These are phyloP conservation scores for Brassicogethes aeneus DNA, from an alignment of 2,888 invertebrate genomes.

Conservation along the genomic window DNA sequence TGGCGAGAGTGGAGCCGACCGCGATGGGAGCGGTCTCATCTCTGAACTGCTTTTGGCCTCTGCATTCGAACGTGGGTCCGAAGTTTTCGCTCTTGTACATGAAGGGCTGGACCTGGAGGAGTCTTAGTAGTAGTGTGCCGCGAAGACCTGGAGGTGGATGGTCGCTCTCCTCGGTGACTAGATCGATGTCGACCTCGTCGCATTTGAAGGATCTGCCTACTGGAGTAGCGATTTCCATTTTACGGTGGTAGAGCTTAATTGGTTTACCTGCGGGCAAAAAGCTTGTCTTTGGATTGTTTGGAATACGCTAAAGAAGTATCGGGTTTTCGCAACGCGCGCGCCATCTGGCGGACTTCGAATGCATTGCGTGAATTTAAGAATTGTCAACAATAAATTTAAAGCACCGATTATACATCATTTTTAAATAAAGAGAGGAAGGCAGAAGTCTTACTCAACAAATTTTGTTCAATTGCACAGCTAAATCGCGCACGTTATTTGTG, in stretches of 20 bases:
- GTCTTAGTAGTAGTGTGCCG: slow-evolving; percentile 32
- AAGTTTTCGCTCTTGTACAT: slow-evolving; percentile 74
- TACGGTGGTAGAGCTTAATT: slow-evolving; percentile 38
- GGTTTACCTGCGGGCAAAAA: slow-evolving; percentile 24
- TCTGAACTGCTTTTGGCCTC: slow-evolving; percentile 46
- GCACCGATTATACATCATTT: too few species aligned
- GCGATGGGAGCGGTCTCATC: slow-evolving; percentile 81
- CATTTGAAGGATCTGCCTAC: slow-evolving; percentile 80
- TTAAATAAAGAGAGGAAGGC: too few species aligned
- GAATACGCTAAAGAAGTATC: too few species aligned
- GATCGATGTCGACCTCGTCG: slow-evolving; percentile 56
- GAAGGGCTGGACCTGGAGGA: slow-evolving; percentile 64
- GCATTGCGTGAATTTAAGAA: too few species aligned
- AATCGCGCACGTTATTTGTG: too few species aligned
- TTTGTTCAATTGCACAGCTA: too few species aligned
- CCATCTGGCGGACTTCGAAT: too few species aligned
- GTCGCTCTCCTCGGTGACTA: slow-evolving; percentile 43
- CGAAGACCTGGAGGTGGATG: slow-evolving; percentile 31
- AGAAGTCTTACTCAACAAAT: too few species aligned
- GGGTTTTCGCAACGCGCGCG: too few species aligned
- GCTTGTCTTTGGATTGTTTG: too few species aligned
- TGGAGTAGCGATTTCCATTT: slow-evolving; percentile 73
- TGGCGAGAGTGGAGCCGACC: slow-evolving; percentile 74
- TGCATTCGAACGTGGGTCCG: slow-evolving; percentile 61
- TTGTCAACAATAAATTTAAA: too few species aligned